phyloP scores from a whole-genome alignment of 2,888 invertebrate species.

The Muschampia staudingeri region DNA sequence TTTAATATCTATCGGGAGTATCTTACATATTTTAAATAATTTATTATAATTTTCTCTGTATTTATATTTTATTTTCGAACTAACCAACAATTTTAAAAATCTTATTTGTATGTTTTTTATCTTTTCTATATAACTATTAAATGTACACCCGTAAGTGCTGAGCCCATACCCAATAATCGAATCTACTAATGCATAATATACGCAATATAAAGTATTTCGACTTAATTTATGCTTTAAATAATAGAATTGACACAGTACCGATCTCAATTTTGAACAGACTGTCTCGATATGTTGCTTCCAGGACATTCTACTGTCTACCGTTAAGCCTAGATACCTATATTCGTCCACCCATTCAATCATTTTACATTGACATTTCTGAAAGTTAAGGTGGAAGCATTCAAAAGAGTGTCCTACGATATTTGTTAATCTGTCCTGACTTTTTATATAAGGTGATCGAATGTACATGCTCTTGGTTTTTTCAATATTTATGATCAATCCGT shows the following conservation, averaged over 20 bases:
- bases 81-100: too few species aligned
- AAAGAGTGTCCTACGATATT: neutral
- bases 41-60: too few species aligned
- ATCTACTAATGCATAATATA: slow-evolving; percentile 26
- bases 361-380: slow-evolving; percentile 7
- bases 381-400: slow-evolving; percentile 24
- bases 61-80: too few species aligned
- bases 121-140: slow-evolving; percentile 14
- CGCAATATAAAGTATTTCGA: neutral
- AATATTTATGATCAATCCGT: slow-evolving; percentile 30
- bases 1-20: too few species aligned
- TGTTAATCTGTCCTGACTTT: neutral
- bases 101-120: neutral
- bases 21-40: too few species aligned
- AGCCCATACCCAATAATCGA: slow-evolving; percentile 19
- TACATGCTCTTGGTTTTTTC: slow-evolving; percentile 41
- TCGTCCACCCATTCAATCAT: slow-evolving; percentile 10
- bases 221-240: slow-evolving; percentile 9
- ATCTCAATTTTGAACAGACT: slow-evolving; percentile 26
- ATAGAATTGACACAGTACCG: slow-evolving; percentile 23
- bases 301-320: neutral
- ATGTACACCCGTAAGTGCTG: slow-evolving; percentile 21
- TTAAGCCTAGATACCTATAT: slow-evolving; percentile 22
- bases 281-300: neutral
- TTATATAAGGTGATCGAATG: slow-evolving; percentile 25